phyloP scores from a whole-genome alignment of 1,140 invertebrate species.

The Ceratina japonica region DNA sequence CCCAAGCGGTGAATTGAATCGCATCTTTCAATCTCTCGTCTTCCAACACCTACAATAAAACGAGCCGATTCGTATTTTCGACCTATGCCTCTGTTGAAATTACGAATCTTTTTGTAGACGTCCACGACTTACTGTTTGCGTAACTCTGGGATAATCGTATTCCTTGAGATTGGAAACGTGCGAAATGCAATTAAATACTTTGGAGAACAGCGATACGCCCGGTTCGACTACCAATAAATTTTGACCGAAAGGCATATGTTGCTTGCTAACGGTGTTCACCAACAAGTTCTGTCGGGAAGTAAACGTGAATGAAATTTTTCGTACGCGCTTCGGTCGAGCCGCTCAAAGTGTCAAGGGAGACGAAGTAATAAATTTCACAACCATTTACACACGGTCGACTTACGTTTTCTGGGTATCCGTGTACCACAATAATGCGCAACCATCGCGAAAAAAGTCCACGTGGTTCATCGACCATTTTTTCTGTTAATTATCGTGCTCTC shows the following conservation, averaged over 20 bases:
- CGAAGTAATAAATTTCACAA: background rate
- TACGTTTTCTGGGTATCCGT: slow-evolving; percentile 69
- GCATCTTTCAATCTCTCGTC: slow-evolving; percentile 86
- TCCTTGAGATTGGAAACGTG: slow-evolving; percentile 82
- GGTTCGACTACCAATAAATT: slow-evolving; percentile 84
- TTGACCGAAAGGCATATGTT: slow-evolving; percentile 78
- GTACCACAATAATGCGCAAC: slow-evolving; percentile 71
- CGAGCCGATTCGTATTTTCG: background rate
- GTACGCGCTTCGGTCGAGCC: background rate
- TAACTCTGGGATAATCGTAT: slow-evolving; percentile 83
- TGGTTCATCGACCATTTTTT: slow-evolving; percentile 69
- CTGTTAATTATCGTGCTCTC: background rate
- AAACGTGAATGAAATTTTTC: background rate
- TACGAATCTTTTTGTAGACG: slow-evolving; percentile 26
- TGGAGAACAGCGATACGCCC: slow-evolving; percentile 80
- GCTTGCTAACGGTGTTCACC: slow-evolving; percentile 79
- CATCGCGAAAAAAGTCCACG: slow-evolving; percentile 67
- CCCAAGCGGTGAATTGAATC: slow-evolving; percentile 82
- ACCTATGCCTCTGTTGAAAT: background rate
- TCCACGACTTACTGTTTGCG: slow-evolving; percentile 80
- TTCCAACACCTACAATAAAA: slow-evolving; percentile 82
- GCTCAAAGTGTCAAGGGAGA: slow-evolving; percentile 5
- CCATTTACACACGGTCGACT: slow-evolving; percentile 40
- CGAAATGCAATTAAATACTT: slow-evolving; percentile 82
- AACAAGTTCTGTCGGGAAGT: slow-evolving; percentile 81